phyloP scores from a whole-genome alignment of 2,888 invertebrate genomes.

The Teleogryllus oceanicus region DNA sequence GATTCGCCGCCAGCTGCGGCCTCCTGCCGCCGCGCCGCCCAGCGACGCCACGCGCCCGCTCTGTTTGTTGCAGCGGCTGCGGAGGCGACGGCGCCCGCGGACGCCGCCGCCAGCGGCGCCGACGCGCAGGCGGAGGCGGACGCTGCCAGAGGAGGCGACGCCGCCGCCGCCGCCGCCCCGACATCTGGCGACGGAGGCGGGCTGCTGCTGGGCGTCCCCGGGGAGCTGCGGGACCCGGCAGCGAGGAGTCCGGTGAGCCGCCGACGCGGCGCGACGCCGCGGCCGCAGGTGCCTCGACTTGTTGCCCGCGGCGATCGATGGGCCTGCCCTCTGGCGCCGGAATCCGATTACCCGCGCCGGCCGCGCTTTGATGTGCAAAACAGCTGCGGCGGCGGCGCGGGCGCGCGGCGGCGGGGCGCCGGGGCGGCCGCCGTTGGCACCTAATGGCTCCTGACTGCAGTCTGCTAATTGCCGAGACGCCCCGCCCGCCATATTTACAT shows the following conservation, averaged over 20 bases:
- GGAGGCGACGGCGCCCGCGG: conserved; percentile 24
- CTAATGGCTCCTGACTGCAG: conserved; percentile 18
- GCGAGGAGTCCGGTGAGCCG: conserved; percentile 37
- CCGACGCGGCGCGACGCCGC: not conserved
- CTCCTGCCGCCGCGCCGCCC: not conserved
- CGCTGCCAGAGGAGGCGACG: not conserved
- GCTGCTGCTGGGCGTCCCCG: conserved; percentile 29
- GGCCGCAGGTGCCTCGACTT: conserved; percentile 6
- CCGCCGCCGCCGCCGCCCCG: not conserved
- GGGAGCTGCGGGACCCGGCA: conserved; percentile 32
- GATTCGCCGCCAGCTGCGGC: conserved; percentile 18
- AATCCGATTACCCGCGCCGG: conserved; percentile 10
- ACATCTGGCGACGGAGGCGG: conserved; percentile 28
- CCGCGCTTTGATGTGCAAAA: conserved; percentile 18
- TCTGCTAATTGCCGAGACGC: conserved; percentile 18
- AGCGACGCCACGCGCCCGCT: not conserved
- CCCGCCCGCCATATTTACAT: conserved; percentile 6
- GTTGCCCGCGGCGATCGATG: conserved; percentile 18
- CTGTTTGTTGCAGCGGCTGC: conserved; percentile 26
- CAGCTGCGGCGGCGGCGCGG: not conserved
- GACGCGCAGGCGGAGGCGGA: not conserved
- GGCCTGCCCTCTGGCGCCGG: conserved; percentile 1
- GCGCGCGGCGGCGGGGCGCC: too few species aligned
- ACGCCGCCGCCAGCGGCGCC: not conserved
- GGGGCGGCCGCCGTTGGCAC: not conserved